Percentiles rank a stretch among this genome's conserved stretches.
Evolutionary conservation across 1,140 invertebrate genomes (phyloP).

Genomic region (Oedothorax gibbosus): DNA sequence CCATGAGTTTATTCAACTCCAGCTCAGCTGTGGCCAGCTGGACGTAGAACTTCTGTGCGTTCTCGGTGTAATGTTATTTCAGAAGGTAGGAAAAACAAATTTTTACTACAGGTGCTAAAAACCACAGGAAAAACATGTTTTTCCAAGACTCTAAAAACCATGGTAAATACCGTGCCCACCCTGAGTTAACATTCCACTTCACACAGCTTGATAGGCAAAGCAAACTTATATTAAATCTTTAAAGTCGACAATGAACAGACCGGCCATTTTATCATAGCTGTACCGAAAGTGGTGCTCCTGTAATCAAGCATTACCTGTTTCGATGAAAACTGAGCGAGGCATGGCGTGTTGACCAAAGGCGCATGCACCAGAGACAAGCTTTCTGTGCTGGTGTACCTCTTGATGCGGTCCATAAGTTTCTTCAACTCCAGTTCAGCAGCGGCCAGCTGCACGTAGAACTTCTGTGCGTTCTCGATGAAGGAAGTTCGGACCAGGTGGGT

Average conservation of each 20-base stretch:
- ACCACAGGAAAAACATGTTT: no score
- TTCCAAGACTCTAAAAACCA: no score
- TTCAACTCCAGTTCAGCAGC: constrained; percentile 42
- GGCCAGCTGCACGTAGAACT: constrained; percentile 45
- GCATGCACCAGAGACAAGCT: constrained; percentile 11
- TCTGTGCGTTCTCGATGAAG: constrained; percentile 2
- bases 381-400: neutral
- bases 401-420: constrained; percentile 40
- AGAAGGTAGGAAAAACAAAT: no score
- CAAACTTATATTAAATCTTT: no score
- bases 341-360: constrained; percentile 1
- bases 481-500: constrained; percentile 37
- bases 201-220: no score
- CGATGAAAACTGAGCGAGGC: neutral
- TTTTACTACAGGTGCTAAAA: no score
- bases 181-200: neutral
- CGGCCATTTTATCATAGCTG: no score
- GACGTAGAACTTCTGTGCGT: constrained; percentile 28
- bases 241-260: no score
- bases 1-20: constrained; percentile 43
- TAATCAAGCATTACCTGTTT: neutral
- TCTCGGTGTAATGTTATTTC: no score
- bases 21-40: constrained; percentile 16
- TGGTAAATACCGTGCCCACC: neutral
- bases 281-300: no score